A percentile compares a stretch with the other conserved stretches of the same genome.
Conservation (phyloP, 2,888 invertebrate genomes). For the Chromoteleia sp. region DNA sequence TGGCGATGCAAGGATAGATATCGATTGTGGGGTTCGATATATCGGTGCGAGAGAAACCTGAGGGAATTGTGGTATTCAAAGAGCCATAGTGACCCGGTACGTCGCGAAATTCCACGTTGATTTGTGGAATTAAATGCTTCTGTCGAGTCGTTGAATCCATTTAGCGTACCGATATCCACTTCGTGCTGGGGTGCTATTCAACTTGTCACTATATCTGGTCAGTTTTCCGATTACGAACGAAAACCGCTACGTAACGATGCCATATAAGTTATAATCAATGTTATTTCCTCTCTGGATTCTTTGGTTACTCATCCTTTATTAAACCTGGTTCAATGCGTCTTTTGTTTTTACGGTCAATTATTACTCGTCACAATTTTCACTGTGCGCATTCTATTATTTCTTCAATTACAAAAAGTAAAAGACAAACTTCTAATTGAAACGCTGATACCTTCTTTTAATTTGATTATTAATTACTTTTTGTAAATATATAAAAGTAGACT, state of each 20-base stretch:
- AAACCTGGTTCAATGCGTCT: constrained; percentile 4
- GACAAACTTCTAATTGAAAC: too few species aligned
- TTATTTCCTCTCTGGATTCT: constrained; percentile 32
- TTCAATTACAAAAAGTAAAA: too few species aligned
- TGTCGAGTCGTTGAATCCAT: constrained; percentile 76
- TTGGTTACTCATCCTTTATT: constrained; percentile 31
- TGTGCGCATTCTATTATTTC: too few species aligned
- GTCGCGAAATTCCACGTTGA: constrained; percentile 77
- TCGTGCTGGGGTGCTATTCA: constrained; percentile 71
- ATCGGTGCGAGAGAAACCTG: constrained; percentile 59
- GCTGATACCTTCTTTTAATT: too few species aligned
- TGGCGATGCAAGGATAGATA: constrained; percentile 62
- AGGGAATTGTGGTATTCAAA: constrained; percentile 73
- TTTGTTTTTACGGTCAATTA: constrained; percentile 35
- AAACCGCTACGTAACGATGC: constrained; percentile 48
- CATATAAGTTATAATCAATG: constrained; percentile 57
- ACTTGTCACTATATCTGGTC: constrained; percentile 67
- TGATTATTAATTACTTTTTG: too few species aligned
- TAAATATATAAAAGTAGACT: too few species aligned
- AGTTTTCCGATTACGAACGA: constrained; percentile 54
- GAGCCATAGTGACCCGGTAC: constrained; percentile 65
- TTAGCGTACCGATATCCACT: constrained; percentile 76
- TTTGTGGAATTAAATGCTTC: constrained; percentile 80
- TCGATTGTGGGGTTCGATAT: constrained; percentile 64
- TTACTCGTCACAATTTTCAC: too few species aligned